Percentiles rank a stretch among this genome's conserved stretches.
These are phyloP conservation scores for Leucophora obtusa DNA, from an alignment of 2,888 invertebrate species.

Conservation along the genomic window DNA sequence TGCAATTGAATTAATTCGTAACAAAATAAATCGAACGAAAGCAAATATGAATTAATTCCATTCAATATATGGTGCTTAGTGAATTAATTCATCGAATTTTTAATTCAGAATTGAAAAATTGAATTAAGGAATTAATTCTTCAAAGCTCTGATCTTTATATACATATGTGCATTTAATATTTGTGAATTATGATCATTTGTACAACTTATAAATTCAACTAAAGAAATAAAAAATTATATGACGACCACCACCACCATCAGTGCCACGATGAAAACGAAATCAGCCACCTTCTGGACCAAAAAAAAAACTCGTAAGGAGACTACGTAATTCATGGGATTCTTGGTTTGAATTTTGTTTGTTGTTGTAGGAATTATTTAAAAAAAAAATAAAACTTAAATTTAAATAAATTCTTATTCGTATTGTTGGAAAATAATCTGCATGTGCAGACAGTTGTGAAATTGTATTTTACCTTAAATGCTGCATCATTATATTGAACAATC, in stretches of 20 bases:
- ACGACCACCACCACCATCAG: slow-evolving; percentile 26
- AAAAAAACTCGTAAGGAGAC: slow-evolving; percentile 12
- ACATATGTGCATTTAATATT: slow-evolving; percentile 16
- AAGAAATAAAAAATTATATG: background rate
- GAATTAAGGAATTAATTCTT: no score
- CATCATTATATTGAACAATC: slow-evolving; percentile 32
- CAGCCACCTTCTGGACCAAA: slow-evolving; percentile 19
- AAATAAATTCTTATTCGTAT: slow-evolving; percentile 21
- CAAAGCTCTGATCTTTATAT: no score
- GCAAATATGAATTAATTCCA: no score
- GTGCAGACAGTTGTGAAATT: slow-evolving; percentile 78
- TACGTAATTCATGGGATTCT: slow-evolving; percentile 8
- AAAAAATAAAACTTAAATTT: slow-evolving; percentile 33
- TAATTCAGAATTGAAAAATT: no score
- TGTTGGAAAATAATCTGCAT: slow-evolving; percentile 66
- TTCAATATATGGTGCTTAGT: no score
- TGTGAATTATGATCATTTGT: slow-evolving; percentile 41
- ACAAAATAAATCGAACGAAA: no score
- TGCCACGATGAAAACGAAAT: slow-evolving; percentile 31
- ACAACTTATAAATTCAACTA: slow-evolving; percentile 40
- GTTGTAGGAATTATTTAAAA: background rate
- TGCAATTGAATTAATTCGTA: no score
- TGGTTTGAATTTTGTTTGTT: background rate
- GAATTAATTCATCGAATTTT: no score
- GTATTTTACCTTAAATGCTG: slow-evolving; percentile 68